Percentiles rank a stretch among this genome's conserved stretches.
phyloP scores from a whole-genome alignment of 2,113 vertebrate genomes.

The Trinectes maculatus region DNA sequence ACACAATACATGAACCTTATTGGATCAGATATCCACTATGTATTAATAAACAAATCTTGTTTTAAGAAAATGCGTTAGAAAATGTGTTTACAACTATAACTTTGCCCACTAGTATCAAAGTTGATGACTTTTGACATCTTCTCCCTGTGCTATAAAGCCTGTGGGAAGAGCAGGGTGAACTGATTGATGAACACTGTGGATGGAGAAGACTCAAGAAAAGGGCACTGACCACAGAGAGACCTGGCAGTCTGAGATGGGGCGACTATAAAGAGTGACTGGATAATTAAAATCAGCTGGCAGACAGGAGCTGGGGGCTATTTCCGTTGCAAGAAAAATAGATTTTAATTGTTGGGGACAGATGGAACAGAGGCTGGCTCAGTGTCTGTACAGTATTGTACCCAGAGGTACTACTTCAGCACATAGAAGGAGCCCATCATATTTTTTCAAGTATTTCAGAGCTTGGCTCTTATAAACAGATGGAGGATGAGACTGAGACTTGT shows the following conservation, averaged over 20 bases:
- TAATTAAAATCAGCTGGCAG: conserved; percentile 37
- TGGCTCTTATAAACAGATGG: too few species aligned
- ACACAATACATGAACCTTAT: too few species aligned
- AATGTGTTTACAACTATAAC: not conserved
- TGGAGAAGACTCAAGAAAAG: not conserved
- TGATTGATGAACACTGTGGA: not conserved
- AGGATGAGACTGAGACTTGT: not conserved
- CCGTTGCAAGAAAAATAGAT: conserved; percentile 11
- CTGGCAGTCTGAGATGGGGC: conserved; percentile 8
- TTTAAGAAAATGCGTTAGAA: too few species aligned
- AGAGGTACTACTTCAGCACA: not conserved
- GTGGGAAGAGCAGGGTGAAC: not conserved
- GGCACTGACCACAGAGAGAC: not conserved
- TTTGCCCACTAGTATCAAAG: not conserved
- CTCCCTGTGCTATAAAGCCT: not conserved
- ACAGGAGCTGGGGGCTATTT: conserved; percentile 35
- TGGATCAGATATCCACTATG: too few species aligned
- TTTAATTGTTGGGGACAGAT: conserved; percentile 29
- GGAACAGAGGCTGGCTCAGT: conserved; percentile 17
- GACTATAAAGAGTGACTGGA: conserved; percentile 4
- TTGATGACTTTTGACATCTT: not conserved
- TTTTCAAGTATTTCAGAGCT: too few species aligned
- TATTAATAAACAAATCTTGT: too few species aligned
- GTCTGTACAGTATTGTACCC: not conserved
- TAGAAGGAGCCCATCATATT: too few species aligned